Conservation (phyloP, 2,113 vertebrate species). For the Peromyscus californicus region DNA sequence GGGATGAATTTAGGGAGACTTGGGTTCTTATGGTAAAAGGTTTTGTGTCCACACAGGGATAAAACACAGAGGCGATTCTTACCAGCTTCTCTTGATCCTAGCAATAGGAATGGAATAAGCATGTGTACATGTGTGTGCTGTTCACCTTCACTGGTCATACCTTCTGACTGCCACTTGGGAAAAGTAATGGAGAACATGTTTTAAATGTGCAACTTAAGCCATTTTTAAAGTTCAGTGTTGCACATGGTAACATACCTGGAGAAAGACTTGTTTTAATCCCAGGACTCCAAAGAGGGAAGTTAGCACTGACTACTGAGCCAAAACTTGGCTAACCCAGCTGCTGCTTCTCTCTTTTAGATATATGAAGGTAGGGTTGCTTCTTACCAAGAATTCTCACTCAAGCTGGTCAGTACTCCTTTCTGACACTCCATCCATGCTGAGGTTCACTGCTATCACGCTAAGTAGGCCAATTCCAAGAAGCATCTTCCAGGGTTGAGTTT, state of each 20-base stretch:
- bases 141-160: background rate
- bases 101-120: background rate
- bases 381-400: slow-evolving; percentile 5
- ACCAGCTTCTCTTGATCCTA: background rate
- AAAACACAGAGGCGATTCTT: background rate
- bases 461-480: background rate
- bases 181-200: background rate
- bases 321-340: background rate
- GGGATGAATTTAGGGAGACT: background rate
- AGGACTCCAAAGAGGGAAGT: background rate
- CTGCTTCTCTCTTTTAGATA: background rate
- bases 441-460: background rate
- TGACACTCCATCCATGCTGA: background rate
- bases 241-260: background rate
- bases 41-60: background rate
- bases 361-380: background rate
- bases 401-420: background rate
- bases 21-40: background rate
- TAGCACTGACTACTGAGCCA: slow-evolving; percentile 5
- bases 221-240: slow-evolving; percentile 15
- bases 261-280: background rate
- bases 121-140: background rate
- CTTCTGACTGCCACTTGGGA: background rate
- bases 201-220: background rate
- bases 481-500: background rate